Percentiles rank a stretch among this genome's conserved stretches.
Conservation (phyloP, 1,140 invertebrate species). For the Mylabris phalerata region DNA sequence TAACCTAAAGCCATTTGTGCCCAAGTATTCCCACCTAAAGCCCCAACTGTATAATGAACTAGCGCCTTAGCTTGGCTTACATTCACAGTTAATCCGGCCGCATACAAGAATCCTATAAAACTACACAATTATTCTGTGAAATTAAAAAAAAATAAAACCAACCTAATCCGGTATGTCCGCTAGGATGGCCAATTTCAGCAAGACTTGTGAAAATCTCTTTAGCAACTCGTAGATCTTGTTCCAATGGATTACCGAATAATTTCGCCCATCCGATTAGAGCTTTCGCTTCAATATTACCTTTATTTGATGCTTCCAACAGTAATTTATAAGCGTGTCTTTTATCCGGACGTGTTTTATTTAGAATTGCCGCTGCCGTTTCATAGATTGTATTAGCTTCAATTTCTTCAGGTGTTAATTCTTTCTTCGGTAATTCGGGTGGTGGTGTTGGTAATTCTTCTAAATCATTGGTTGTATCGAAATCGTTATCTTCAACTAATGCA, state of each 20-base stretch:
- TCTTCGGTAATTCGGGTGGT: conserved; percentile 36
- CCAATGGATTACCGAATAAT: conserved; percentile 69
- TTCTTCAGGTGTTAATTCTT: conserved; percentile 49
- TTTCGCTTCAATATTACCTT: conserved; percentile 72
- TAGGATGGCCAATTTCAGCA: conserved; percentile 68
- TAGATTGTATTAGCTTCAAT: conserved; percentile 62
- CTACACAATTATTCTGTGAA: conserved; percentile 10
- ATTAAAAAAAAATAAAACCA: conserved; percentile 5
- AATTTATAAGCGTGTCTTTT: conserved; percentile 58
- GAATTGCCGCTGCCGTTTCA: conserved; percentile 54
- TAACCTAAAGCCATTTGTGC: conserved; percentile 94
- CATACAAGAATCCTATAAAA: conserved; percentile 76
- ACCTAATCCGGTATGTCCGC: conserved; percentile 71
- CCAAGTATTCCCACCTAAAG: conserved; percentile 80
- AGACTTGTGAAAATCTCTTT: conserved; percentile 72
- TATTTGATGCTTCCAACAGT: conserved; percentile 65
- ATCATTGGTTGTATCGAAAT: conserved; percentile 28
- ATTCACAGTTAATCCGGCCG: conserved; percentile 76
- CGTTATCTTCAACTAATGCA: conserved; percentile 21
- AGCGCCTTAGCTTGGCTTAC: conserved; percentile 84
- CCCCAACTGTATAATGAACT: conserved; percentile 85
- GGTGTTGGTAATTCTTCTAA: conserved; percentile 42
- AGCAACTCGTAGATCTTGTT: conserved; percentile 70
- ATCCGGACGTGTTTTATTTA: conserved; percentile 61
- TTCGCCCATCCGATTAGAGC: conserved; percentile 81